These are phyloP conservation scores for Oryzaephilus surinamensis DNA, from an alignment of 1,140 invertebrate species.

Conservation along the genomic window DNA sequence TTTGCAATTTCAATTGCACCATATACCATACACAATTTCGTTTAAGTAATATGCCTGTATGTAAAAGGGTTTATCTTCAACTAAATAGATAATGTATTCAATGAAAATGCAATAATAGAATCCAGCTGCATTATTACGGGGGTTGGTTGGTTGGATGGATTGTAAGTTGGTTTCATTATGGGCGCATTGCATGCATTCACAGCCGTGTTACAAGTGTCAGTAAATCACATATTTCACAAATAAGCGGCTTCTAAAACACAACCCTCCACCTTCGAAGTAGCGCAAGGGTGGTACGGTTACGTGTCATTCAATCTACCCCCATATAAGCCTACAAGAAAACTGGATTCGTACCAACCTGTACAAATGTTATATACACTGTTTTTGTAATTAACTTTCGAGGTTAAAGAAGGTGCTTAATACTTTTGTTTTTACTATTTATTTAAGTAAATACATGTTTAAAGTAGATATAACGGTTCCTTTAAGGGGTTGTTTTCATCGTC, in stretches of 20 bases:
- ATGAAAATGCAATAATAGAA: conserved; percentile 10
- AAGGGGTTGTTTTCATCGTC: background rate
- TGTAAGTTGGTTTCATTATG: too few species aligned
- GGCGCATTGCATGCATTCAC: conserved; percentile 19
- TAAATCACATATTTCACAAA: conserved; percentile 22
- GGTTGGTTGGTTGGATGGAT: too few species aligned
- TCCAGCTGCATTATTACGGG: conserved; percentile 5
- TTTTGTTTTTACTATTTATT: background rate
- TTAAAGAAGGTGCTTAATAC: conserved; percentile 1
- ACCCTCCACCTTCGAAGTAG: conserved; percentile 6
- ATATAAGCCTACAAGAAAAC: conserved; percentile 1
- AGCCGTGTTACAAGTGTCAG: conserved; percentile 21
- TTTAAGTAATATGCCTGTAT: conserved; percentile 18
- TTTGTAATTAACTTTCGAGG: conserved; percentile 4
- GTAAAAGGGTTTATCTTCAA: conserved; percentile 12
- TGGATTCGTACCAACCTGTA: conserved; percentile 9
- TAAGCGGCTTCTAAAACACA: too few species aligned
- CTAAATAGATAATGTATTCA: conserved; percentile 14
- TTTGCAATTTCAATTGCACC: conserved; percentile 21
- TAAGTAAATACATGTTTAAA: background rate
- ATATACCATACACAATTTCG: too few species aligned
- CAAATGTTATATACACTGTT: conserved; percentile 1
- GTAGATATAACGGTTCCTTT: background rate
- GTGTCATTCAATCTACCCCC: conserved; percentile 7
- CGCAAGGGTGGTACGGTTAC: conserved; percentile 12